Evolutionary conservation across 2,888 invertebrate genomes (phyloP).

Genomic region (Aradus depressus): DNA sequence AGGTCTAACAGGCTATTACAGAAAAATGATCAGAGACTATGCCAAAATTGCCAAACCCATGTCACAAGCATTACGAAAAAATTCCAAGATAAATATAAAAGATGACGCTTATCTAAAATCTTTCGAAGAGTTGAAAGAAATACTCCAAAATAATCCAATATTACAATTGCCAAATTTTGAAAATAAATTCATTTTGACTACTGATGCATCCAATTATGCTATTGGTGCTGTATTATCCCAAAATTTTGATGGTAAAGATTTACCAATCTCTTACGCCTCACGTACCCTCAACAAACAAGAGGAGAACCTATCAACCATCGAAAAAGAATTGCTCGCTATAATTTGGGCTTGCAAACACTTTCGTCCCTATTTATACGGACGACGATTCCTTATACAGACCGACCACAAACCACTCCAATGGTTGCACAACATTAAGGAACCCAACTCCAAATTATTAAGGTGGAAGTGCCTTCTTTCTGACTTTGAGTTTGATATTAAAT

Average conservation of each 20-base stretch:
- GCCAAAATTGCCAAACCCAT: slow-evolving; percentile 25
- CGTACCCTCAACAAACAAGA: slow-evolving; percentile 33
- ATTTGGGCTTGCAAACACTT: slow-evolving; percentile 33
- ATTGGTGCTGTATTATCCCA: slow-evolving; percentile 32
- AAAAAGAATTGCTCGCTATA: slow-evolving; percentile 34
- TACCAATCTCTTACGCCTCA: slow-evolving; percentile 34
- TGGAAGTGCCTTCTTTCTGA: slow-evolving; percentile 35
- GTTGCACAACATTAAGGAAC: slow-evolving; percentile 36
- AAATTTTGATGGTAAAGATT: slow-evolving; percentile 32
- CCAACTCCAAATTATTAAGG: slow-evolving; percentile 34
- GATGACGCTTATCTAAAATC: slow-evolving; percentile 13
- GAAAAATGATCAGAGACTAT: slow-evolving; percentile 31
- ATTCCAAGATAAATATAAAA: slow-evolving; percentile 20
- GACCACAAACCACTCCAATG: slow-evolving; percentile 35
- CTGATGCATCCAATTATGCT: slow-evolving; percentile 31
- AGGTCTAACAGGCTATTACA: slow-evolving; percentile 32
- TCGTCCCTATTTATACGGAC: slow-evolving; percentile 30
- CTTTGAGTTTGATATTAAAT: slow-evolving; percentile 33
- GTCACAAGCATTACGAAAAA: neutral
- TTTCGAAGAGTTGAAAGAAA: slow-evolving; percentile 6
- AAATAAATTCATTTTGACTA: slow-evolving; percentile 7
- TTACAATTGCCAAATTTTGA: slow-evolving; percentile 28
- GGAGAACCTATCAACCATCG: slow-evolving; percentile 31
- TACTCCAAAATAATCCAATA: slow-evolving; percentile 11
- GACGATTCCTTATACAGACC: slow-evolving; percentile 29